Conservation (phyloP, 2,797 vertebrate species). For the Paramormyrops hopkinsi region DNA sequence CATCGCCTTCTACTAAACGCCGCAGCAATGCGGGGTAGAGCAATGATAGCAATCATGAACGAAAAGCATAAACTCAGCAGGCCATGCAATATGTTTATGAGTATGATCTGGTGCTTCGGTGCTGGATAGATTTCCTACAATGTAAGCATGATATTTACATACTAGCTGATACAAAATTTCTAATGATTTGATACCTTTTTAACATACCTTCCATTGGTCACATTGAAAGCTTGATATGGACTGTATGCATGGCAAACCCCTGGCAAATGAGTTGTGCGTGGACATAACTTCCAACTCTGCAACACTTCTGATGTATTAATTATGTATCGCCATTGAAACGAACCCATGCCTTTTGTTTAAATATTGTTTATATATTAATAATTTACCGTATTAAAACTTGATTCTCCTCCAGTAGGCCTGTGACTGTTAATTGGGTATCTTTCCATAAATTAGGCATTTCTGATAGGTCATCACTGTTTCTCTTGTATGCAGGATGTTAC, state of each 20-base stretch:
- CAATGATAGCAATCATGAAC: background rate
- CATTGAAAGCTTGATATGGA: background rate
- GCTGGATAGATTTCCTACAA: background rate
- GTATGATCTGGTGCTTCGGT: background rate
- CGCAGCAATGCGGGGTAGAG: background rate
- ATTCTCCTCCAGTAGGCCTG: background rate
- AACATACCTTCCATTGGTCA: background rate
- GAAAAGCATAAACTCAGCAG: background rate
- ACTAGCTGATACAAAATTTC: background rate
- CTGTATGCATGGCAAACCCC: background rate
- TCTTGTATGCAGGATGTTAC: background rate
- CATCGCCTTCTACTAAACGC: background rate
- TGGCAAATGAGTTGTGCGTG: background rate
- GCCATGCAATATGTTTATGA: background rate
- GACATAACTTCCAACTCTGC: background rate
- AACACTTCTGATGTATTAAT: background rate
- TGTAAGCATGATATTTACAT: background rate
- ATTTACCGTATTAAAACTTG: background rate
- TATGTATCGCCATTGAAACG: background rate
- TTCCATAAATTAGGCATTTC: background rate
- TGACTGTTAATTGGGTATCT: slow-evolving; percentile 4
- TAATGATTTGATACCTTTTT: background rate
- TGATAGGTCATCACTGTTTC: background rate
- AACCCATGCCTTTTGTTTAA: background rate
- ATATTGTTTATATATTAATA: background rate